Base-by-base conservation (phyloP, 2,797 vertebrate species). In the Fistularia tabacaria region DNA sequence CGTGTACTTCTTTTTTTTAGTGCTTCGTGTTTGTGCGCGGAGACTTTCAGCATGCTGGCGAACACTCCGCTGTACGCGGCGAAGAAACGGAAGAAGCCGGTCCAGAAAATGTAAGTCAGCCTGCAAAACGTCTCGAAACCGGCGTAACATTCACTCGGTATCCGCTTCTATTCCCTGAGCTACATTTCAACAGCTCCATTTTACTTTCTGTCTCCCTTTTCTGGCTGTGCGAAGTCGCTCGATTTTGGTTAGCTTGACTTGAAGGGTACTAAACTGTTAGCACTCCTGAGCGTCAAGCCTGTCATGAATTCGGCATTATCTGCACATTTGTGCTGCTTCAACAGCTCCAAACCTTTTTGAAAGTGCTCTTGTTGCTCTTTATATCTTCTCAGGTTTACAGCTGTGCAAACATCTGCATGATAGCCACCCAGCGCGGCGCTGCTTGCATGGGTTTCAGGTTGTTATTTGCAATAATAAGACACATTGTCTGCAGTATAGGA, bases 31-130 rank as follows among this genome's bases (percentile, higher is more conserved):
- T 54, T 42, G 47, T 48, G 6, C 1, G 36, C 25, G 7, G 42
- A 0, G 51, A 38, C 9, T 5, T n/a, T 43, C 64, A 79, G 10
- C 61, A 90, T 91, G 88, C 63, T 85, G 73, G 39, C 70, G 36
- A 87, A 77, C 70, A 75, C 82, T n/a, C 78, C 87, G 46, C 83
- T 83, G 2, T 92, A 92, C 67, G 91, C 91, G 0, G 84, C 59
- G 14, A 92, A 90, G 84, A 92, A 91, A 80, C 85, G 91, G 70
- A 92, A 92, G 89, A 92, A 91, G 84, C 91, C 91, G 49, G 87
- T 91, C 13, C 90, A 91, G 85, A 92, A 92, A 89, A 83, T 89
- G 91, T 92, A 70, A 91, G 90, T 87, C 6, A 14, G 5, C 25
- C 25, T 3, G 25, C 25, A 25, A 25, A 25, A 25, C 25, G 25